Evolutionary conservation across 2,113 vertebrate genomes (phyloP).

Genomic region (Corythornis madagascariensis): DNA sequence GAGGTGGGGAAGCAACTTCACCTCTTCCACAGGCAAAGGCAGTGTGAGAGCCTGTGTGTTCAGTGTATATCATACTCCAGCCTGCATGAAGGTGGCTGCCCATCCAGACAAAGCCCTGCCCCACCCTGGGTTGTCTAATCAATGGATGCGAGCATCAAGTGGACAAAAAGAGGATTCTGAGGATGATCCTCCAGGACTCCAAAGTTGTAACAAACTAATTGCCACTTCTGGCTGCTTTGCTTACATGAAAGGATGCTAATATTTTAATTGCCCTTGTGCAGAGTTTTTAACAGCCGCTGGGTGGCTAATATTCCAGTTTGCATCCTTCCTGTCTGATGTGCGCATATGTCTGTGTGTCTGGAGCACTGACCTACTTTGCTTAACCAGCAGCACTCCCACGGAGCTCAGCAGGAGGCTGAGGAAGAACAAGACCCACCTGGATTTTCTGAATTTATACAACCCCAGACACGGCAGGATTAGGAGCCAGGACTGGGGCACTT

Average conservation of each 20-base stretch:
- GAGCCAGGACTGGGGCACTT: neutral
- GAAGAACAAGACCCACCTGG: slow-evolving; percentile 15
- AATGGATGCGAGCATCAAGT: neutral
- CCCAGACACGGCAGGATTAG: neutral
- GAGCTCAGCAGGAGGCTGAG: neutral
- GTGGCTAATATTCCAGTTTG: neutral
- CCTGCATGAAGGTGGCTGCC: fast-evolving
- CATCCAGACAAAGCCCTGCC: fast-evolving
- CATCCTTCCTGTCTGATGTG: neutral
- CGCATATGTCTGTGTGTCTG: neutral
- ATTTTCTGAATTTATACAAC: neutral
- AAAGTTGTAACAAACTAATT: neutral
- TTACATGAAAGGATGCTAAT: slow-evolving; percentile 6
- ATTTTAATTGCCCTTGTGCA: neutral
- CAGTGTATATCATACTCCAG: fast-evolving
- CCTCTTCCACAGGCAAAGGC: neutral
- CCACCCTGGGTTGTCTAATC: fast-evolving
- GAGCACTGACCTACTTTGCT: slow-evolving; percentile 11
- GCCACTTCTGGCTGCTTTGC: neutral
- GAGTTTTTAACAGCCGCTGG: neutral
- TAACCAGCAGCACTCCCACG: neutral
- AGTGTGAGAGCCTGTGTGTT: fast-evolving
- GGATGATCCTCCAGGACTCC: neutral
- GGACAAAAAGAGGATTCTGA: neutral
- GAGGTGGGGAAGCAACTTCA: neutral